Conservation (phyloP, 2,113 vertebrate genomes). For the Pangasianodon gigas region DNA sequence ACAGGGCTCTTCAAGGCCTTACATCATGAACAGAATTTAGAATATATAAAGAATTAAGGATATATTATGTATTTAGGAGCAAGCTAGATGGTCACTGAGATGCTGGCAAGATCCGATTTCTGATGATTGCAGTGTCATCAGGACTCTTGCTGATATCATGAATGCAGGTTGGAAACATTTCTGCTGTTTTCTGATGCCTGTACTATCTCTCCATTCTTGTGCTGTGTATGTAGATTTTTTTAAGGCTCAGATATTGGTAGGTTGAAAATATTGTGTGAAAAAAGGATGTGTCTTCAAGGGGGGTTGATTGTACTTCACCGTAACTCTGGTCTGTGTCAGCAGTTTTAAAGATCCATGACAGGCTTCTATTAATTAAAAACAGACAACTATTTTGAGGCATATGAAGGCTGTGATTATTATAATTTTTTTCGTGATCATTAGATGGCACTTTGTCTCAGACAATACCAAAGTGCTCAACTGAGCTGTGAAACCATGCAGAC, state of each 20-base stretch:
- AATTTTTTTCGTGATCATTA: neutral
- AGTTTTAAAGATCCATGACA: conserved; percentile 33
- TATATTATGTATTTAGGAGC: neutral
- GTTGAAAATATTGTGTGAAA: neutral
- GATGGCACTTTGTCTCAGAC: neutral
- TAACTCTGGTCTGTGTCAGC: conserved; percentile 32
- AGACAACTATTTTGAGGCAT: conserved; percentile 5
- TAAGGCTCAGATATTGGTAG: neutral
- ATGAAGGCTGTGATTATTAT: neutral
- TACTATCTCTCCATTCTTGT: neutral
- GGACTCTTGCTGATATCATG: conserved; percentile 15
- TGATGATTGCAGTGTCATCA: neutral
- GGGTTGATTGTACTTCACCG: neutral
- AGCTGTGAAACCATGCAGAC: neutral
- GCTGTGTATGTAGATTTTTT: neutral
- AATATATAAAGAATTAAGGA: neutral
- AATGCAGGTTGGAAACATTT: conserved; percentile 25
- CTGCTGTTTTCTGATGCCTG: neutral
- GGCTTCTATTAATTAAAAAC: conserved; percentile 10
- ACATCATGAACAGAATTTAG: neutral
- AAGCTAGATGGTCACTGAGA: neutral
- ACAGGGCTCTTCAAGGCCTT: neutral
- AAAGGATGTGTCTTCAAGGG: neutral
- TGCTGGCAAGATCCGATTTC: conserved; percentile 2
- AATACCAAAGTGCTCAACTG: neutral